Conservation (phyloP, 1,140 invertebrate genomes). For the Pseudomyrmex sp. region DNA sequence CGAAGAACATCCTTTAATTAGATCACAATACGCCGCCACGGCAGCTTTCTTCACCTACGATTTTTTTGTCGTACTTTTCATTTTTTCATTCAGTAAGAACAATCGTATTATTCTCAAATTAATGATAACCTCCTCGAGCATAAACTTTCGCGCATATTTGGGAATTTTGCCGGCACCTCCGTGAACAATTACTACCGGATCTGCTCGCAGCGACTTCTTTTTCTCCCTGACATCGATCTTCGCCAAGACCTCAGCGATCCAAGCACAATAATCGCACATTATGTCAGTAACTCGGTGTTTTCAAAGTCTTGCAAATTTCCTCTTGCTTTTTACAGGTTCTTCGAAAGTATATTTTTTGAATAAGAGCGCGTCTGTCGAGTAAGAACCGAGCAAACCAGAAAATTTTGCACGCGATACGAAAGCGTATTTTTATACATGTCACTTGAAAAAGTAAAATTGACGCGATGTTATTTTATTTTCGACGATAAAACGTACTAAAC, state of each 20-base stretch:
- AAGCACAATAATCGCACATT: constrained; percentile 71
- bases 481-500: neutral
- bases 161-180: constrained; percentile 70
- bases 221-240: constrained; percentile 20
- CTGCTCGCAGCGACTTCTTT: constrained; percentile 23
- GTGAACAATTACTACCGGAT: constrained; percentile 68
- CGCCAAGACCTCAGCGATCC: constrained; percentile 60
- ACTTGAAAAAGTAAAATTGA: neutral
- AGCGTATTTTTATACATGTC: neutral
- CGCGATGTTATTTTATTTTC: constrained; percentile 33
- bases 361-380: neutral
- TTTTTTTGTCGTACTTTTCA: neutral
- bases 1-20: constrained; percentile 56
- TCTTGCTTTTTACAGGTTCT: neutral
- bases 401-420: neutral
- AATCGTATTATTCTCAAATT: neutral
- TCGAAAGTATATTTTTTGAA: neutral
- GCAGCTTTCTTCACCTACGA: constrained; percentile 70
- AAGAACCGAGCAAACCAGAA: neutral
- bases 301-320: neutral
- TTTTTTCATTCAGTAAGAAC: neutral
- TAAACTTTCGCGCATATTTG: constrained; percentile 29
- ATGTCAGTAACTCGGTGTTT: neutral
- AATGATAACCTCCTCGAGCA: constrained; percentile 61
- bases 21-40: constrained; percentile 51